Evolutionary conservation across 2,797 vertebrate genomes (phyloP).

Genomic region (Pogonophryne albipinna): DNA sequence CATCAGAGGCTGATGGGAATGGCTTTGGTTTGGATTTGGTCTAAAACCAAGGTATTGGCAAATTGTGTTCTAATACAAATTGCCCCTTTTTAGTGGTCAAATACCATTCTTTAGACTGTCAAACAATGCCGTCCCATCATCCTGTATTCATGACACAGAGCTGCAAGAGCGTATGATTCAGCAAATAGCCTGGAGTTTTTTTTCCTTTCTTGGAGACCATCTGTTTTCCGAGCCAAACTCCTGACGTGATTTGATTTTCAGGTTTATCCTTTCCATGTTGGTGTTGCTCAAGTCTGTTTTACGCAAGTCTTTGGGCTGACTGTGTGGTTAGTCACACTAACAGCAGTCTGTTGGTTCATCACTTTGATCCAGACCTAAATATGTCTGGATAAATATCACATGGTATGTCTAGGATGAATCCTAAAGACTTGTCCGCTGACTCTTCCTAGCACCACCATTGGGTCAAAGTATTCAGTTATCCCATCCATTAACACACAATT

Average conservation of each 20-base stretch:
- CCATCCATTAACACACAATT: neutral
- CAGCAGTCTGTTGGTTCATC: neutral
- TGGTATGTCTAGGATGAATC: neutral
- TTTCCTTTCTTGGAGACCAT: constrained; percentile 16
- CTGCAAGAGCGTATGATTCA: constrained; percentile 27
- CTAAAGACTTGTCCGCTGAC: neutral
- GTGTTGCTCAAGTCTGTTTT: constrained; percentile 5
- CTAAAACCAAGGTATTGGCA: neutral
- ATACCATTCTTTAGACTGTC: too few relatives aligned
- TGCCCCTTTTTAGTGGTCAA: too few relatives aligned
- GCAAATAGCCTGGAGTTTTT: neutral
- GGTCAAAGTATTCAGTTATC: neutral
- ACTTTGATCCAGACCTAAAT: neutral
- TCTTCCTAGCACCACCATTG: neutral
- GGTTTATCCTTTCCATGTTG: neutral
- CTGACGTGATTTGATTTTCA: neutral
- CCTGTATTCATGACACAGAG: constrained; percentile 20
- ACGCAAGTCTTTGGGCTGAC: neutral
- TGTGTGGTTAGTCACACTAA: too few relatives aligned
- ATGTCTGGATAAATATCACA: neutral
- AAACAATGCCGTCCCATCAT: too few relatives aligned
- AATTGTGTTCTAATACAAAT: neutral
- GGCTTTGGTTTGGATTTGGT: neutral
- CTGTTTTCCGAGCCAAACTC: constrained; percentile 15
- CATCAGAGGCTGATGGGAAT: neutral